These are phyloP conservation scores for Diaphora mendica DNA, from an alignment of 2,888 invertebrate genomes.

Conservation along the genomic window DNA sequence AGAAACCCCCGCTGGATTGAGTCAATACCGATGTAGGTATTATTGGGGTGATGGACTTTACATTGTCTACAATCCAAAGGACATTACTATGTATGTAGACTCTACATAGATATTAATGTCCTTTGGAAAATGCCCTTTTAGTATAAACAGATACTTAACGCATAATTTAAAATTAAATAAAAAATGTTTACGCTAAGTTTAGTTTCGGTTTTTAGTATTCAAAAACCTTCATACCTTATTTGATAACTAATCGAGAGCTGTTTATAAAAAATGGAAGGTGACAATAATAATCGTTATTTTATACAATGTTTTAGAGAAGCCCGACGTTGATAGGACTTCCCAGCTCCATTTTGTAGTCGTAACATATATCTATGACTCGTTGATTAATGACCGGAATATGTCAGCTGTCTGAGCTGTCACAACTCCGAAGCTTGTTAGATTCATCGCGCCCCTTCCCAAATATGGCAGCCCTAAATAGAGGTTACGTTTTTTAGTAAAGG, in stretches of 20 bases:
- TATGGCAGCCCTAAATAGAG: conserved; percentile 76
- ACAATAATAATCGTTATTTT: conserved; percentile 34
- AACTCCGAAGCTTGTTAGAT: conserved; percentile 82
- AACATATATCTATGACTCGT: conserved; percentile 74
- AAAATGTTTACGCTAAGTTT: not conserved
- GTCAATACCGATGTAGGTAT: no score
- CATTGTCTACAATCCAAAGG: no score
- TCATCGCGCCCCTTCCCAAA: conserved; percentile 73
- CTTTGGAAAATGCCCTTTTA: not conserved
- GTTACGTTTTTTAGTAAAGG: conserved; percentile 74
- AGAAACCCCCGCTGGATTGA: no score
- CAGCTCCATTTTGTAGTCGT: conserved; percentile 62
- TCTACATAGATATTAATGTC: not conserved
- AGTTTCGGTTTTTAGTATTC: not conserved
- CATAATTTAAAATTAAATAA: not conserved
- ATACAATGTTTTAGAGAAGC: conserved; percentile 48
- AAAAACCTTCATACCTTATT: not conserved
- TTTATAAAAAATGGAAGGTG: not conserved
- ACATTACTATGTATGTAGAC: no score
- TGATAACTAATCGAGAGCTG: not conserved
- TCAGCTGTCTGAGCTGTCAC: conserved; percentile 84
- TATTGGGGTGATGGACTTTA: not conserved
- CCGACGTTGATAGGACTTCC: conserved; percentile 54
- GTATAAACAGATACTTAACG: not conserved
- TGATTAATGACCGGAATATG: conserved; percentile 84